phyloP scores from a whole-genome alignment of 2,888 invertebrate genomes.

The Arctia plantaginis region DNA sequence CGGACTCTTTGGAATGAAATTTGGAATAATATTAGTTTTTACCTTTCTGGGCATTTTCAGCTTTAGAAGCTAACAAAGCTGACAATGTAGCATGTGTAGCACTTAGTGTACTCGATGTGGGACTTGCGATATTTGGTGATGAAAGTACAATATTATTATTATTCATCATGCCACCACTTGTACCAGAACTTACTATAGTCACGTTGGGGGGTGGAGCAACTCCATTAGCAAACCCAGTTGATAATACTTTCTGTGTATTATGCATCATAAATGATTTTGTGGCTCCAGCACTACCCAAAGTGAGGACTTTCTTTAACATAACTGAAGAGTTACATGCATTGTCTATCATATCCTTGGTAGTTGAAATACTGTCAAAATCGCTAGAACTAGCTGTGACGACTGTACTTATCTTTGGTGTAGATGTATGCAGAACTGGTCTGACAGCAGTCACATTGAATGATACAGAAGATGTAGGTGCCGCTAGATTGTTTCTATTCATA shows the following conservation, averaged over 20 bases:
- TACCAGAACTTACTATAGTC: conserved; percentile 81
- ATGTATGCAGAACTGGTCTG: conserved; percentile 71
- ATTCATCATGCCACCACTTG: conserved; percentile 67
- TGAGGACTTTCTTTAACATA: conserved; percentile 84
- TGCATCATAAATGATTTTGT: conserved; percentile 84
- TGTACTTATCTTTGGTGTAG: conserved; percentile 74
- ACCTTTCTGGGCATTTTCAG: conserved; percentile 47
- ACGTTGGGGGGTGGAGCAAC: conserved; percentile 80
- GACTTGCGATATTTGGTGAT: conserved; percentile 67
- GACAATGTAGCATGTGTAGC: conserved; percentile 84
- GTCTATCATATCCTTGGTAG: conserved; percentile 84
- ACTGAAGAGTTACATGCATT: conserved; percentile 84
- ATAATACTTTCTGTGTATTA: conserved; percentile 81
- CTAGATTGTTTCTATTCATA: conserved; percentile 71
- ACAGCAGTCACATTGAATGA: conserved; percentile 77
- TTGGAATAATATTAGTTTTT: conserved; percentile 46
- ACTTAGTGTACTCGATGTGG: conserved; percentile 77
- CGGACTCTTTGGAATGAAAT: conserved; percentile 38
- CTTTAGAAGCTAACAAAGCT: conserved; percentile 74
- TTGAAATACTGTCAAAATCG: conserved; percentile 80
- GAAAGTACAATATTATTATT: conserved; percentile 62
- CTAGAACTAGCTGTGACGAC: conserved; percentile 65
- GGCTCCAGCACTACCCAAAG: conserved; percentile 79
- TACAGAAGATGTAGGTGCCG: conserved; percentile 67
- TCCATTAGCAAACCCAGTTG: conserved; percentile 81